Base-by-base conservation (phyloP, 2,888 invertebrate genomes). In the Selenia dentaria region DNA sequence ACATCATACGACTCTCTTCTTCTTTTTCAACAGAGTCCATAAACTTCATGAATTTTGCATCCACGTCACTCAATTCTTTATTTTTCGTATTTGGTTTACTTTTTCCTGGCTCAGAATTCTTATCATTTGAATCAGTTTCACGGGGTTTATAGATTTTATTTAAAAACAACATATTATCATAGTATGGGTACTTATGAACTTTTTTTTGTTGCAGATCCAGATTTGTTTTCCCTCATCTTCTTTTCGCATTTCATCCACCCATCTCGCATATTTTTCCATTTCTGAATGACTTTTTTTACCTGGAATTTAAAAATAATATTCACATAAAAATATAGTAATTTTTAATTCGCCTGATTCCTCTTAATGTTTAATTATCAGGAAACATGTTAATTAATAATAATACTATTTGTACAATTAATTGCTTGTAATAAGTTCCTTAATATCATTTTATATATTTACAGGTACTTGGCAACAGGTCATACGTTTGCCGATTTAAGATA, bases 21-120 rank as follows among this genome's bases (percentile, higher is more conserved):
- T 62, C 50, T 51, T 62, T 58, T 57, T 57, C 54, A 39, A 57
- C 33, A 8, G 45, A 47, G 43, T 64, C 54, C 41, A 60, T 64
- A 57, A 64, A 62, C 44, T 60, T 54, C 9, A 51, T 47, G 29
- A 57, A 48, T 52, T 53, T 56, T 27, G 25, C 28, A 49, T 64
- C 57, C 18, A 57, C 50, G 39, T 26, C 35, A 51, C 47, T 59
- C 11, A 44, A 35, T 51, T 50, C 54, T 57, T 52, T 18, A 10
- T 31, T 18, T 31, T 34, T 44, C 37, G 31, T 13, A 31, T 43
- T 42, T 43, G n/a, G n/a, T n/a, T 51, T 14, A 35, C 35, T 42
- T 37, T 38, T 45, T 39, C 12, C 24, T 29, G 38, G 32, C 32
- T 38, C 33, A 39, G 39, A 34, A 34, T 28, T 33, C 32, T 32